Conservation (phyloP, 1,140 invertebrate genomes). For the Achatina immaculata region DNA sequence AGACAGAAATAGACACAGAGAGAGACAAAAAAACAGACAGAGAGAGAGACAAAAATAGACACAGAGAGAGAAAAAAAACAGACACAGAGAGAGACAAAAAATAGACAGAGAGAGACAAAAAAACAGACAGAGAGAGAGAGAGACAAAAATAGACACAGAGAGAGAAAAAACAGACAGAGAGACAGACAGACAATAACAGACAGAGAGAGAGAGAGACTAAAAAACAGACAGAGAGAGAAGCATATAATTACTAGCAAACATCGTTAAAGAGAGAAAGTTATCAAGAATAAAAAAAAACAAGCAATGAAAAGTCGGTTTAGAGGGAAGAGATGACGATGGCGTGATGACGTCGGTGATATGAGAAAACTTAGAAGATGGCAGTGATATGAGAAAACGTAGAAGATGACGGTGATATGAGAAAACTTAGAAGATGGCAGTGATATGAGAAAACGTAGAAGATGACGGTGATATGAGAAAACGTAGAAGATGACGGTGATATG, state of each 20-base stretch:
- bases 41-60: no score
- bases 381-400: no score
- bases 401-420: no score
- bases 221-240: slow-evolving; percentile 8
- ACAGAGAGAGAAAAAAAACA: slow-evolving; percentile 15
- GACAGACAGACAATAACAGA: not conserved
- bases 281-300: not conserved
- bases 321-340: not conserved
- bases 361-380: no score
- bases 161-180: not conserved
- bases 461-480: no score
- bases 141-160: no score
- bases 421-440: no score
- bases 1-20: slow-evolving; percentile 9
- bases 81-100: slow-evolving; percentile 32
- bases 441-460: no score
- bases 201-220: slow-evolving; percentile 1
- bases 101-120: slow-evolving; percentile 23
- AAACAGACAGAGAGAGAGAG: no score
- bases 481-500: no score
- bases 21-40: slow-evolving; percentile 18
- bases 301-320: not conserved
- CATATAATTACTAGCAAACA: not conserved
- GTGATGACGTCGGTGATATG: no score
- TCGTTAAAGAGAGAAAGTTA: not conserved